A percentile compares a stretch with the other conserved stretches of the same genome.
Evolutionary conservation across 2,113 vertebrate genomes (phyloP).

Genomic region (Alligator sinensis): DNA sequence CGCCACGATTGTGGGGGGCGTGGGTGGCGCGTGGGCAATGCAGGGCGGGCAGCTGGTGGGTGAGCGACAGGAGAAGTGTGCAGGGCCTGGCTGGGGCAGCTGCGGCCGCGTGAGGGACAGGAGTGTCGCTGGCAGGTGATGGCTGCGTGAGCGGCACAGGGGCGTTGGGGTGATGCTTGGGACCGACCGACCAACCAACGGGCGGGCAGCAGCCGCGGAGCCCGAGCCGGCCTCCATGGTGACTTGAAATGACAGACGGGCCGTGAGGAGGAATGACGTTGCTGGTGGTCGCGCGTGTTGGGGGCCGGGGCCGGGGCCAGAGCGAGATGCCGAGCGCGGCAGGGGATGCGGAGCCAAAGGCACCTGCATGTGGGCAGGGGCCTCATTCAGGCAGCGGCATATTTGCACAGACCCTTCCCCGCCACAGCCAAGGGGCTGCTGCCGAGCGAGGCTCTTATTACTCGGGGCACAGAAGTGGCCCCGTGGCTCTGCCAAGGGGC

Average conservation of each 20-base stretch:
- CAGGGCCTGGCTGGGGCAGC: background rate
- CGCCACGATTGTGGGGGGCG: accelerated
- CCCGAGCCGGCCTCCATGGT: accelerated
- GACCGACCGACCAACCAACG: background rate
- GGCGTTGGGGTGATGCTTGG: background rate
- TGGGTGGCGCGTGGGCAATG: accelerated
- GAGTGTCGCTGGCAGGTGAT: background rate
- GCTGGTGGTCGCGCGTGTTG: background rate
- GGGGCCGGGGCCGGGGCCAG: background rate
- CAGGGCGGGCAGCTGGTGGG: background rate
- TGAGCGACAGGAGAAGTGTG: background rate
- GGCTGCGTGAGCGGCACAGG: background rate
- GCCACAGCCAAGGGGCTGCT: constrained; percentile 68
- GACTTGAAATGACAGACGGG: background rate
- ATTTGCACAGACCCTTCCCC: constrained; percentile 70
- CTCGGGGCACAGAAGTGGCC: constrained; percentile 65
- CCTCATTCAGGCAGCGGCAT: constrained; percentile 64
- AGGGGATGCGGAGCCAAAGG: constrained; percentile 57
- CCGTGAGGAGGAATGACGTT: background rate
- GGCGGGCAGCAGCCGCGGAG: background rate
- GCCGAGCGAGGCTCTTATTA: constrained; percentile 69
- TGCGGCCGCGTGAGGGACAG: accelerated
- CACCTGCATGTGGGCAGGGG: constrained; percentile 53
- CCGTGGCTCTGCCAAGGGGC: constrained; percentile 69
- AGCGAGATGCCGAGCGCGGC: background rate